phyloP scores from a whole-genome alignment of 2,113 vertebrate species.

The Peromyscus maniculatus region DNA sequence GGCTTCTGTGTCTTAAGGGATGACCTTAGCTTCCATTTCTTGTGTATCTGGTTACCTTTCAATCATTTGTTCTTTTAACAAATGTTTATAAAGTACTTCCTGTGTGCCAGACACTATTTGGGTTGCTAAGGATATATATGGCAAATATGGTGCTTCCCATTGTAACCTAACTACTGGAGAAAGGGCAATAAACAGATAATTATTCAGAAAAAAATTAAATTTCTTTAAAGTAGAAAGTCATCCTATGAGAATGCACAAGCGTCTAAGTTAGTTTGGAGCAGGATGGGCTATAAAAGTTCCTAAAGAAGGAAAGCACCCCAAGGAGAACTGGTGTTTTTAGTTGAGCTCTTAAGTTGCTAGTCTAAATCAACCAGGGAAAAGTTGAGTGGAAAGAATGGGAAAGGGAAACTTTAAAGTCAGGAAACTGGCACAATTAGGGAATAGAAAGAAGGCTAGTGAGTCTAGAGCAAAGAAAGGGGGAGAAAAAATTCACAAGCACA shows the following conservation, averaged over 20 bases:
- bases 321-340: constrained; percentile 49
- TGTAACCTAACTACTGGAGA: constrained; percentile 30
- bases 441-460: background rate
- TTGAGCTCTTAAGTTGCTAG: constrained; percentile 38
- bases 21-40: constrained; percentile 57
- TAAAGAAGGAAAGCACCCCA: constrained; percentile 28
- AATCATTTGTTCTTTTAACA: constrained; percentile 61
- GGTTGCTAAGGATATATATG: background rate
- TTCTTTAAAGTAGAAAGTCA: constrained; percentile 42
- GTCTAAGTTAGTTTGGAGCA: background rate
- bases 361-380: constrained; percentile 53
- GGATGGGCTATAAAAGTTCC: background rate
- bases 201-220: constrained; percentile 34
- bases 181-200: constrained; percentile 45
- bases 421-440: constrained; percentile 39
- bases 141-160: constrained; percentile 15
- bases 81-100: constrained; percentile 1
- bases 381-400: background rate
- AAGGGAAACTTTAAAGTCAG: constrained; percentile 19
- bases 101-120: constrained; percentile 17
- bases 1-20: constrained; percentile 6
- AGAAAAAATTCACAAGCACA: background rate
- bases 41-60: constrained; percentile 55
- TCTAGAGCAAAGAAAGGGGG: constrained; percentile 29
- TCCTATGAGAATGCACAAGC: background rate